Evolutionary conservation across 2,113 vertebrate species (phyloP), one percentile per base, ranked within the genome.

Genomic region (Nansenia antarctica): DNA sequence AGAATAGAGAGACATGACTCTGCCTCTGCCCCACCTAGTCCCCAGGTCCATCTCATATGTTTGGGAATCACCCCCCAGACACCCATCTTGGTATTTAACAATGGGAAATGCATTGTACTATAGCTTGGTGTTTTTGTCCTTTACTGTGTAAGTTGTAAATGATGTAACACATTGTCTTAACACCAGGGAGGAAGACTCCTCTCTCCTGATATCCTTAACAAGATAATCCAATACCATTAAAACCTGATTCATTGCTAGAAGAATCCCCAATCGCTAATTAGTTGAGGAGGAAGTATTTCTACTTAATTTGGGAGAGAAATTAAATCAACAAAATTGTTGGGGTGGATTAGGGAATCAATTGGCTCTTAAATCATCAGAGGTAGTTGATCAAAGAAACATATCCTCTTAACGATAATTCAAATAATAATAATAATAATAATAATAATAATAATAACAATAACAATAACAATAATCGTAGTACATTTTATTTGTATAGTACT

Each of bases 1-100:
- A 15, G 45, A 53, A 65, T 47, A 59, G 62, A 66, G 42, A 71
- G 9, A 35, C 5, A 75, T 78, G 67, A 47, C 49, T 45, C 60
- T 59, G 62, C 15, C 20, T 5, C 1, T 2, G 12, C 24, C 27
- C 29, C 0, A 2, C 8, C n/a, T 18, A 35, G 32, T 64, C 73
- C 67, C 49, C 3, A 15, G 2, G 34, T 9, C 53, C 12, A 45
- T 52, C 18, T 52, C n/a, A 52, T 24, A 24, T 24, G 47, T 27
- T 3, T 35, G 20, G 59, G 24, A 71, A 69, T 64, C 2, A 30
- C 53, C 69, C 72, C 54, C 62, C 7, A 6, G 47, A 62, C 15
- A 29, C 26, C 32, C 31, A 54, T 61, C 39, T 61, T 24, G 60
- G 58, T 70, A 42, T 70, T 69, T 31, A 62, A 76, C 20, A 24